phyloP scores from a whole-genome alignment of 2,113 vertebrate genomes.

The Eulacestoma nigropectus region DNA sequence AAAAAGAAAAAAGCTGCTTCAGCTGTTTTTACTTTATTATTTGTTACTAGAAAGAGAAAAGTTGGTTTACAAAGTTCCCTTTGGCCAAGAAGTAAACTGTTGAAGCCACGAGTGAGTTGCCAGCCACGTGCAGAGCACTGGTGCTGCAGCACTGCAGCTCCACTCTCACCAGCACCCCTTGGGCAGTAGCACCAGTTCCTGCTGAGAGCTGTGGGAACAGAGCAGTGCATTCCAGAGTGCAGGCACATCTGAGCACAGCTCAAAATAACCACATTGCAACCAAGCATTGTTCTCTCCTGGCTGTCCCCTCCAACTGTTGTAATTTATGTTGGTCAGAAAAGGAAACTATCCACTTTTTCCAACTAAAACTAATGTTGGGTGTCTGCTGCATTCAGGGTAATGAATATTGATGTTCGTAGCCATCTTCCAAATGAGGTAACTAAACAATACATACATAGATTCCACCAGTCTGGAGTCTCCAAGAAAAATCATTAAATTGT shows the following conservation, averaged over 20 bases:
- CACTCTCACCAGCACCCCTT: background rate
- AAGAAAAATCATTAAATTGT: constrained; percentile 57
- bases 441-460: constrained; percentile 1
- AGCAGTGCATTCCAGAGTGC: background rate
- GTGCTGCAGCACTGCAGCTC: background rate
- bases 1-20: background rate
- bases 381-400: background rate
- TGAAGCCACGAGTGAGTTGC: background rate
- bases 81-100: background rate
- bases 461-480: background rate
- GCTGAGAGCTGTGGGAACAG: background rate
- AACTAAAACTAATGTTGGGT: background rate
- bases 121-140: background rate
- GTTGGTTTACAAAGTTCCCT: background rate
- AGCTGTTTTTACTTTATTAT: background rate
- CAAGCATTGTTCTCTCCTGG: background rate
- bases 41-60: constrained; percentile 32
- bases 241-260: background rate
- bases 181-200: constrained; percentile 27
- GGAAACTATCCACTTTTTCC: background rate
- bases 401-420: background rate
- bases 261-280: background rate
- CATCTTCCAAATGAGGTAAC: constrained; percentile 24
- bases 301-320: background rate
- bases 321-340: background rate